Evolutionary conservation across 2,797 vertebrate species (phyloP).

Genomic region (Molossus molossus): DNA sequence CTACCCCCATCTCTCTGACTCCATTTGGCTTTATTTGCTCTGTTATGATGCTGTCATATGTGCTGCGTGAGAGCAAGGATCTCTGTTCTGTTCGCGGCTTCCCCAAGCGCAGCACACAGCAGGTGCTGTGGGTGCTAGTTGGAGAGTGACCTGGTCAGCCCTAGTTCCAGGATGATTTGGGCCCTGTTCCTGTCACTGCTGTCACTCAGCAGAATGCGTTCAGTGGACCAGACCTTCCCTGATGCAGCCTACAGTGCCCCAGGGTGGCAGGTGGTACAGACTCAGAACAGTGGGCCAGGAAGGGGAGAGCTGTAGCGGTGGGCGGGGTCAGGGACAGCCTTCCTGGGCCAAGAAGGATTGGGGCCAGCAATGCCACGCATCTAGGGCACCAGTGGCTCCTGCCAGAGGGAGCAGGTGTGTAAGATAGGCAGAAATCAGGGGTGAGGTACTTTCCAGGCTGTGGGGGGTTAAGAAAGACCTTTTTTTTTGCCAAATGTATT

Average conservation of each 20-base stretch:
- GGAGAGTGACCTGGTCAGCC: not conserved
- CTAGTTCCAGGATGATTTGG: not conserved
- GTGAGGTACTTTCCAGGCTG: not conserved
- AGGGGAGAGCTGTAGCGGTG: not conserved
- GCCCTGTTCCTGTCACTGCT: too few relatives aligned
- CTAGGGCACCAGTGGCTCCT: not conserved
- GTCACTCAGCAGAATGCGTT: not conserved
- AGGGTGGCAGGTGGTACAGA: fast-evolving
- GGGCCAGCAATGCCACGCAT: not conserved
- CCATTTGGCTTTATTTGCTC: not conserved
- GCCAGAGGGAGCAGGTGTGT: not conserved
- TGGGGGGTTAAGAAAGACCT: not conserved
- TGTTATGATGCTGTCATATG: not conserved
- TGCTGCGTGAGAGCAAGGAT: not conserved
- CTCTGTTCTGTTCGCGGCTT: not conserved
- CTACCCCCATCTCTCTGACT: not conserved
- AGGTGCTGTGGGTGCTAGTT: not conserved
- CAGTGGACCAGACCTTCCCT: not conserved
- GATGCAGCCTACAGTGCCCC: fast-evolving
- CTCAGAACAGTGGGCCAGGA: not conserved
- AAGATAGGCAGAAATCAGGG: not conserved
- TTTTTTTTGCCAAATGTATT: not conserved
- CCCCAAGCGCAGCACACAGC: not conserved
- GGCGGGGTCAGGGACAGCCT: not conserved
- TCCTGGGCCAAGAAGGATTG: not conserved